Percentiles rank a stretch among this genome's conserved stretches.
Conservation (phyloP, 2,888 invertebrate species). For the Mactromeris polynyma region DNA sequence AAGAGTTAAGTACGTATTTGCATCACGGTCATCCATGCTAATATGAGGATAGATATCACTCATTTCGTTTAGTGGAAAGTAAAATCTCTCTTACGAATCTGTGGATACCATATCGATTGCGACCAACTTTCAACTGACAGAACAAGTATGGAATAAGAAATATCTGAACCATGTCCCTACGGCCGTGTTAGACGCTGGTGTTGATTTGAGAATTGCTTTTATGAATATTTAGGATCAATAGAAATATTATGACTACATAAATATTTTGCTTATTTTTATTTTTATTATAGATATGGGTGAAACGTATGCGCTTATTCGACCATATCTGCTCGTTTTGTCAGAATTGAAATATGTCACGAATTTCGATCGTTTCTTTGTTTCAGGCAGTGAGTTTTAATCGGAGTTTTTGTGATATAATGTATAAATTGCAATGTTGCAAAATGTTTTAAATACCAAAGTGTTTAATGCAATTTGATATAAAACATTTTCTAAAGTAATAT, state of each 20-base stretch:
- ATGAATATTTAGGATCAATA: constrained; percentile 9
- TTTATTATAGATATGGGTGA: neutral
- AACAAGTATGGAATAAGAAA: constrained; percentile 11
- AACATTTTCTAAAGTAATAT: no score
- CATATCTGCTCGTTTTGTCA: neutral
- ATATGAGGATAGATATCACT: neutral
- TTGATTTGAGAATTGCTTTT: constrained; percentile 3
- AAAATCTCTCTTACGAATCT: neutral
- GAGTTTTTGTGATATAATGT: no score
- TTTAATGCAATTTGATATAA: no score
- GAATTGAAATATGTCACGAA: neutral
- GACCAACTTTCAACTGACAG: constrained; percentile 1
- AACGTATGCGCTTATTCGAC: neutral
- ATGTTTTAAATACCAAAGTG: no score
- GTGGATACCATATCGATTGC: constrained; percentile 24
- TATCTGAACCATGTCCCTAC: constrained; percentile 16
- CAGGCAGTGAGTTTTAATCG: no score
- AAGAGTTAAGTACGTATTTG: neutral
- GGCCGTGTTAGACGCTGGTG: constrained; percentile 27
- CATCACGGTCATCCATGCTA: neutral
- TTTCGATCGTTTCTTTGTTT: no score
- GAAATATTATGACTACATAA: constrained; percentile 11
- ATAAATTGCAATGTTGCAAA: no score
- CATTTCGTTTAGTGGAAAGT: neutral
- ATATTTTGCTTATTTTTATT: neutral